These are phyloP conservation scores for Emydocephalus ijimae DNA, from an alignment of 2,113 vertebrate genomes.

Conservation along the genomic window DNA sequence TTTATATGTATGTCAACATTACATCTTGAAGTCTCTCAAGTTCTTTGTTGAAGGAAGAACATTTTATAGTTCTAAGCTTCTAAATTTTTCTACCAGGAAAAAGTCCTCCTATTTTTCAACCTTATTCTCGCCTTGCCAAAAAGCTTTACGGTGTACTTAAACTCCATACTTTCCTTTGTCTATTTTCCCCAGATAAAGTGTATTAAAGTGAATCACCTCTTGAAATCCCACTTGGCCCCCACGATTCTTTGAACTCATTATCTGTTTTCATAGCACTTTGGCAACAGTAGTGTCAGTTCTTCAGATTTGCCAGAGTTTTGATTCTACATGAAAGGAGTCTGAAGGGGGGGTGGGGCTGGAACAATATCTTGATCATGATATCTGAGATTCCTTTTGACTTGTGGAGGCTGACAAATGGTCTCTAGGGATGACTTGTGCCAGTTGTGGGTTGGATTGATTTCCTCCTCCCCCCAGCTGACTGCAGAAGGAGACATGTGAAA, in stretches of 20 bases:
- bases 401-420: background rate
- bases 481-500: background rate
- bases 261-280: background rate
- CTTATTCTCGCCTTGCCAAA: background rate
- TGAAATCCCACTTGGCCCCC: background rate
- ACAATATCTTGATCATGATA: background rate
- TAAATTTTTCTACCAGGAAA: background rate
- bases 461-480: background rate
- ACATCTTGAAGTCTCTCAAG: background rate
- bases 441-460: background rate
- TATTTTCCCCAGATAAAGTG: background rate
- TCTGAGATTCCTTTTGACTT: background rate
- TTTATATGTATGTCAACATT: background rate
- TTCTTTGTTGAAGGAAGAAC: background rate
- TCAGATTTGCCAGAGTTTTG: background rate
- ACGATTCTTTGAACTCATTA: background rate
- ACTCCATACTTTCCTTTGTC: background rate
- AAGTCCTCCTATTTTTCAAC: background rate
- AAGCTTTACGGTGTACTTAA: background rate
- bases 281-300: background rate
- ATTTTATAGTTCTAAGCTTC: background rate
- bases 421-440: background rate
- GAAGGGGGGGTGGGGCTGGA: fast-evolving
- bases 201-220: background rate
- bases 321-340: background rate